A percentile compares a stretch with the other conserved stretches of the same genome.
Conservation (phyloP, 2,888 invertebrate species). For the Drosophila merina region DNA sequence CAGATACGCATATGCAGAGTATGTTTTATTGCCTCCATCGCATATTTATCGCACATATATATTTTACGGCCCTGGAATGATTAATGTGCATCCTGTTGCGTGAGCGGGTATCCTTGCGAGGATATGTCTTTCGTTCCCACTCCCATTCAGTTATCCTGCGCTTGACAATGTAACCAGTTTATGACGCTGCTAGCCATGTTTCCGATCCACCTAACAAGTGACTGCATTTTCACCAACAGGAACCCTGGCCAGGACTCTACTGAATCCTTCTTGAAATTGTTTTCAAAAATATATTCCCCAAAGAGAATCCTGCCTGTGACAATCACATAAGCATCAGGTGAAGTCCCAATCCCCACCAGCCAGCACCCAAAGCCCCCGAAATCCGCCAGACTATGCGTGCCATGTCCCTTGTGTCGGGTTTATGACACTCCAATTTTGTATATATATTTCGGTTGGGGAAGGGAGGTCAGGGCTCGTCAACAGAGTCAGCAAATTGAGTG, state of each 20-base stretch:
- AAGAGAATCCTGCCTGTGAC: conserved; percentile 24
- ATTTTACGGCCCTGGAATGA: conserved; percentile 49
- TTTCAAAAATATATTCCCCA: conserved; percentile 22
- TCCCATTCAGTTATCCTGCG: conserved; percentile 8
- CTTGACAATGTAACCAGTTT: conserved; percentile 71
- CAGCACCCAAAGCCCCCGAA: conserved; percentile 4
- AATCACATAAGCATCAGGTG: conserved; percentile 32
- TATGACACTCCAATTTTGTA: conserved; percentile 52
- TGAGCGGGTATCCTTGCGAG: conserved; percentile 11
- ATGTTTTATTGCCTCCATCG: conserved; percentile 43
- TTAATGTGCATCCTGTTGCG: conserved; percentile 72
- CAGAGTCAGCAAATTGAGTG: conserved; percentile 68
- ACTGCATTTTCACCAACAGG: conserved; percentile 10
- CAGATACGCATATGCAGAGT: conserved; percentile 34
- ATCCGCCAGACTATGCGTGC: conserved; percentile 29
- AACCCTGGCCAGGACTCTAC: conserved; percentile 1
- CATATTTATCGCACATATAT: conserved; percentile 38
- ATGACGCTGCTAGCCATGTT: conserved; percentile 52
- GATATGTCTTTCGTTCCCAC: conserved; percentile 32
- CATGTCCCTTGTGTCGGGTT: conserved; percentile 42
- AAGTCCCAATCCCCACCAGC: conserved; percentile 14
- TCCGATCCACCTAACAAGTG: conserved; percentile 26
- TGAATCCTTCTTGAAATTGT: conserved; percentile 16
- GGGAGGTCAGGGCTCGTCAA: neutral
- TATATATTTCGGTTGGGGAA: neutral